phyloP scores from a whole-genome alignment of 2,113 vertebrate genomes.

The Melanocharis versteri region DNA sequence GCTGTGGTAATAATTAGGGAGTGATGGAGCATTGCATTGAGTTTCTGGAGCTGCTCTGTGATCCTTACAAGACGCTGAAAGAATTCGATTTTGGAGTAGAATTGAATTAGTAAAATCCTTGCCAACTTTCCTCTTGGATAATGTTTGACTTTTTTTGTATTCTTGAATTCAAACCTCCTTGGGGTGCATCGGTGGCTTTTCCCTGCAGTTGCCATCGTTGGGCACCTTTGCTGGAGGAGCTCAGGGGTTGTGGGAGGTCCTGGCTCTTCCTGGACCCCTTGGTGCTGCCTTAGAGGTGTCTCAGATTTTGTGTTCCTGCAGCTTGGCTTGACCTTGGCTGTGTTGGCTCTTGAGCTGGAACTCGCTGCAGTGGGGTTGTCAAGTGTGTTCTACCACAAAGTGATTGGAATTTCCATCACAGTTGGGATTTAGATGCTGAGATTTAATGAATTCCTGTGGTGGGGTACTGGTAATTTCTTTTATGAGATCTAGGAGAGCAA shows the following conservation, averaged over 20 bases:
- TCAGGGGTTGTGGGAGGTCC: neutral
- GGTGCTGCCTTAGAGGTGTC: neutral
- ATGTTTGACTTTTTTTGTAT: neutral
- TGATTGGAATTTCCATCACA: neutral
- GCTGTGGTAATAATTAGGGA: neutral
- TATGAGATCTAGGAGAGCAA: neutral
- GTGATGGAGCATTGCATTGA: neutral
- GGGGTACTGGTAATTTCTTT: neutral
- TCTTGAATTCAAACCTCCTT: neutral
- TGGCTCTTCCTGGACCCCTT: neutral
- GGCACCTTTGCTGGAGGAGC: neutral
- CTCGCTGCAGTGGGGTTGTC: neutral
- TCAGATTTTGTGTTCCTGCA: neutral
- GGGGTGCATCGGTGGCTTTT: neutral
- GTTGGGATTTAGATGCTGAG: neutral
- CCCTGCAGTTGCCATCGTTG: accelerated
- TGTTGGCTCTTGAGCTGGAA: no score
- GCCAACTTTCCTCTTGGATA: neutral
- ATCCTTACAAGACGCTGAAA: neutral
- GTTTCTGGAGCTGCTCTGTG: neutral
- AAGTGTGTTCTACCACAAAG: neutral
- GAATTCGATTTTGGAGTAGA: neutral
- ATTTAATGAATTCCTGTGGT: accelerated
- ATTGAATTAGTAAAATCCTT: neutral
- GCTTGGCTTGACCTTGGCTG: neutral